These are phyloP conservation scores for Etheostoma cragini DNA, from an alignment of 2,113 vertebrate genomes.

Conservation along the genomic window DNA sequence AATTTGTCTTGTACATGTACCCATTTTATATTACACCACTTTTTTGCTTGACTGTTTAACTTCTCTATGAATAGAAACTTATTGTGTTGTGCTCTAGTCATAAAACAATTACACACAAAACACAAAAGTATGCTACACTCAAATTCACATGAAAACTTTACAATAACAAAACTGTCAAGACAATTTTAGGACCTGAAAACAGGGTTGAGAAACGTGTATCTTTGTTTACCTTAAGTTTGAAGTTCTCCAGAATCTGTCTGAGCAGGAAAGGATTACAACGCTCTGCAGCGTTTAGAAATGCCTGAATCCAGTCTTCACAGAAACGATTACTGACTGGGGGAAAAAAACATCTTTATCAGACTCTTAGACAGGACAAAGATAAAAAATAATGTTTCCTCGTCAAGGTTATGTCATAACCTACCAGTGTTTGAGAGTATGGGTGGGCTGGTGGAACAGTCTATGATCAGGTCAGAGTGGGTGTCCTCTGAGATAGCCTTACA, in stretches of 20 bases:
- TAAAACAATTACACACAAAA: neutral
- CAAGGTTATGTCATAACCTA: conserved; percentile 59
- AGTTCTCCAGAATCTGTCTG: conserved; percentile 96
- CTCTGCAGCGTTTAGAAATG: conserved; percentile 91
- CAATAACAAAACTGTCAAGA: neutral
- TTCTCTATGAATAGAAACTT: neutral
- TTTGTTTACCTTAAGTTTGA: conserved; percentile 92
- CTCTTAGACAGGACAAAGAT: neutral
- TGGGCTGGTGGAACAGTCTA: conserved; percentile 88
- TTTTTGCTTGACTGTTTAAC: no score
- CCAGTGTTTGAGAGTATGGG: conserved; percentile 88
- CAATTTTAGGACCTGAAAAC: neutral
- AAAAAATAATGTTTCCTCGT: neutral
- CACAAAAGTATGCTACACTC: neutral
- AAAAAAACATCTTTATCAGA: conserved; percentile 15
- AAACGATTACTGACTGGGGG: conserved; percentile 92
- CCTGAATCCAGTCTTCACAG: conserved; percentile 96
- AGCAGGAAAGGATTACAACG: conserved; percentile 95
- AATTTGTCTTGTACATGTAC: no score
- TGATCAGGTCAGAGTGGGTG: conserved; percentile 82
- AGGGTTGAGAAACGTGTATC: no score
- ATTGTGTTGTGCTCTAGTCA: neutral
- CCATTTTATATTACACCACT: neutral
- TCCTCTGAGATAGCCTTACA: conserved; percentile 90
- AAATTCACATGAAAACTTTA: neutral